Base-by-base conservation (phyloP, 37 sponge, comb jelly and placozoan species). In the Beroe forskalii region DNA sequence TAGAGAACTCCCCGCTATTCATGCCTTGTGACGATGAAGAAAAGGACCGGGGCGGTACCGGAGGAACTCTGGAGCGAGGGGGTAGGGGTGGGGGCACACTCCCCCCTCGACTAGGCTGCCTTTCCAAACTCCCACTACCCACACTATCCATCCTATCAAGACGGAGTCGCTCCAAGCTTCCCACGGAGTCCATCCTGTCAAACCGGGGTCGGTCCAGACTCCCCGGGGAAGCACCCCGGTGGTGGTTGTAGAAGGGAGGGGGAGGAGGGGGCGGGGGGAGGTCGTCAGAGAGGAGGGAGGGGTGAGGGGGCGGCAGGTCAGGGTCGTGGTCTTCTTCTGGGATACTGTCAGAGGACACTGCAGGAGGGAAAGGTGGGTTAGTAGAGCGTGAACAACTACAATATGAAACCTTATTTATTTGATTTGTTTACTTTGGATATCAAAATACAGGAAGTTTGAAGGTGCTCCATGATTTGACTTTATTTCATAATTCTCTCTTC, bases 321-420 rank as follows among this genome's bases (percentile, higher is more conserved):
- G 4, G 2, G 32, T 27, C 38, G n/a, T n/a, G n/a, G 2, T 80
- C 86, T 20, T 80, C 86, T 27, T 80, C 86, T 1, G 86, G 86
- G 12, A 80, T 80, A 25, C 86, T 80, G 55, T 80, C 86, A 12
- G 86, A 44, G 28, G 86, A 80, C 9, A 80, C 86, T 80, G 86
- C 25, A n/a, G 25, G 35, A 25, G 31, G 66, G 31, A 22, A 64
- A n/a, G n/a, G n/a, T n/a, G n/a, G n/a, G n/a, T n/a, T n/a, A n/a
- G n/a, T n/a, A n/a, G n/a, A n/a, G n/a, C n/a, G n/a, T n/a, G n/a
- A n/a, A n/a, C n/a, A n/a, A n/a, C n/a, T n/a, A n/a, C n/a, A n/a
- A n/a, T n/a, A n/a, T n/a, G n/a, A n/a, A n/a, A n/a, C n/a, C n/a
- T n/a, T n/a, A n/a, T n/a, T n/a, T n/a, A n/a, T n/a, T n/a, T n/a